Evolutionary conservation across 2,797 vertebrate genomes (phyloP), one percentile per base, ranked within the genome.

Genomic region (Mastacembelus armatus): DNA sequence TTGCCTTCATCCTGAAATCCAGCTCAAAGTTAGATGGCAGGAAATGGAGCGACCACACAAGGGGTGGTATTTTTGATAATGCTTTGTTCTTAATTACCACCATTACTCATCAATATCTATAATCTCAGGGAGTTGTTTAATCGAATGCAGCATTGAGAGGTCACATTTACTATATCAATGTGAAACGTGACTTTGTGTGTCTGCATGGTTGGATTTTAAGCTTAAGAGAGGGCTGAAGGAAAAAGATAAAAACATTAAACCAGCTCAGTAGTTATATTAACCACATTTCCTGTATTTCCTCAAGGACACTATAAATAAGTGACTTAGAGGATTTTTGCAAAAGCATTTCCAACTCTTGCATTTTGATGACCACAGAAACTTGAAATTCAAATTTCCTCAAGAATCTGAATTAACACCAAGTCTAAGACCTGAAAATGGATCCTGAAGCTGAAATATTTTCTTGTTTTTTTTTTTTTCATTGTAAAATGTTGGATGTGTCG

Each of bases 51-150:
- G 77, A 78, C 14, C 66, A 36, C 57, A 45, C 39, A 67, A 49
- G 55, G 43, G 64, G 40, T 50, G 64, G 74, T 78, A 62, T 82
- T 77, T 71, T 78, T 79, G 79, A 86, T 33, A 71, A 63, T 66
- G 59, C 52, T 58, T 71, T 71, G 44, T 39, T 48, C 22, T 49
- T 39, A 58, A 49, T 36, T 48, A 26, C 56, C 19, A 5, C 35
- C 55, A 55, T 83, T 66, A 47, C 18, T 74, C 47, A 58, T 65
- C 14, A 2, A 63, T 52, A 48, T 18, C 42, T 62, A 30, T 63
- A 44, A 77, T 78, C 42, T 29, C 11, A 3, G 14, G 14, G 30
- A 61, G 48, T 29, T 32, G 16, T 67, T 77, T 18, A 26, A 33
- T 50, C 47, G 48, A 29, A 38, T 42, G 36, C 8, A 45, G 14